Evolutionary conservation across 1,140 invertebrate species (phyloP), one percentile per base, ranked within the genome.

Genomic region (Limonius californicus): DNA sequence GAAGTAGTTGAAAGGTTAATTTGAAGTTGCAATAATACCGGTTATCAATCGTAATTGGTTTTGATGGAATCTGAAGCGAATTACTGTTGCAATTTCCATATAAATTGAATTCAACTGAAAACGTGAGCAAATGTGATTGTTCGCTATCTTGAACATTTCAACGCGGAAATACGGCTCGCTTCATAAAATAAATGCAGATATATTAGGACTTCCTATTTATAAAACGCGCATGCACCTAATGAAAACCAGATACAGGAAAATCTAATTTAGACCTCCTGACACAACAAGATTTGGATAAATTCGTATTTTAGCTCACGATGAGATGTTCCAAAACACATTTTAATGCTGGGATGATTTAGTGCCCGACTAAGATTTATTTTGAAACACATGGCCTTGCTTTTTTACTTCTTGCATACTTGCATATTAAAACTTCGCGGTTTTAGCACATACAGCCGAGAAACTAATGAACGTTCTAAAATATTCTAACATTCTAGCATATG

Each of bases 71-170:
- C 45, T 50, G 14, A 50, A 50, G 45, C 19, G 45, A 50, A 50
- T 50, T 50, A 50, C 45, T 19, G 45, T 50, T 50, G 45, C 45
- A 50, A 50, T 50, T 50, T 50, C 45, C 45, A 50, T 50, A 50
- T 50, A 50, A 50, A 50, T 50, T 50, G 45, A 50, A 18, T 50
- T 50, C 45, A 50, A 50, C 14, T 50, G 45, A 50, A 50, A 50
- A 50, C 45, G 45, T 50, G 45, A 50, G 45, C 45, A 18, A 50
- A 18, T 50, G 45, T 50, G 45, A 50, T 50, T 50, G 45, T 50
- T 50, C 45, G 16, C 45, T 50, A 50, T 50, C 45, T 50, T 50
- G 45, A 50, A 50, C 19, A 50, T 50, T 50, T 50, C 45, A 50
- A 50, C 45, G 14, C 45, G 45, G 45, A 50, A 50, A 50, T 50